phyloP scores from a whole-genome alignment of 2,888 invertebrate species.

The Tinea semifulvella region DNA sequence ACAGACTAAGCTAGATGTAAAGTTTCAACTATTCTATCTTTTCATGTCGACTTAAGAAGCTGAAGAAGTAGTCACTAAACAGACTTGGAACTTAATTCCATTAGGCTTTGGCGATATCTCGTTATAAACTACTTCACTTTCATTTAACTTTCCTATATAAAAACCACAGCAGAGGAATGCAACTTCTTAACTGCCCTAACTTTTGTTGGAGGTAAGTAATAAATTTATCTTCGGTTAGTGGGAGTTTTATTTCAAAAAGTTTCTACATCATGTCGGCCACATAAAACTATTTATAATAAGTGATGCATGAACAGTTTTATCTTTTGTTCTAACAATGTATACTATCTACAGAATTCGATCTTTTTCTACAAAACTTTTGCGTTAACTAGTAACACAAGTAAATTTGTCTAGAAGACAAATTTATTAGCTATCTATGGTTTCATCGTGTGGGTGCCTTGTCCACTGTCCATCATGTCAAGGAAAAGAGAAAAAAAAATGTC shows the following conservation, averaged over 20 bases:
- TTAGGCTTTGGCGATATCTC: conserved; percentile 32
- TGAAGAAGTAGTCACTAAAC: conserved; percentile 23
- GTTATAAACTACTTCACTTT: conserved; percentile 36
- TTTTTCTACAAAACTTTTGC: too few relatives aligned
- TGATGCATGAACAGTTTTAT: neutral
- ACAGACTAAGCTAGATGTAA: conserved; percentile 5
- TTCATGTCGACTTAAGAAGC: conserved; percentile 17
- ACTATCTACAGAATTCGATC: too few relatives aligned
- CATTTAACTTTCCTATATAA: conserved; percentile 43
- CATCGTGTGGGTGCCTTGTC: too few relatives aligned
- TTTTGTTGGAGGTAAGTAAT: conserved; percentile 20
- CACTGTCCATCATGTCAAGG: too few relatives aligned
- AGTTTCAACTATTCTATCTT: conserved; percentile 14
- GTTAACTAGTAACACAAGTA: too few relatives aligned
- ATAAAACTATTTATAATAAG: neutral
- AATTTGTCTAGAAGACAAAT: too few relatives aligned
- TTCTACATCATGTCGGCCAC: conserved; percentile 1
- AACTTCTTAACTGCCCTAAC: conserved; percentile 34
- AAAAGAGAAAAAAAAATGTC: too few relatives aligned
- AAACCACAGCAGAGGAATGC: conserved; percentile 31
- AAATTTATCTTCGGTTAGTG: conserved; percentile 3
- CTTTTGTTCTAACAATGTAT: too few relatives aligned
- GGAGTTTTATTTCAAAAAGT: conserved; percentile 9
- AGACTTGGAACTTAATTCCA: conserved; percentile 36
- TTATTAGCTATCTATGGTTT: too few relatives aligned